Evolutionary conservation across 2,113 vertebrate genomes (phyloP).

Genomic region (Grantiella picta): DNA sequence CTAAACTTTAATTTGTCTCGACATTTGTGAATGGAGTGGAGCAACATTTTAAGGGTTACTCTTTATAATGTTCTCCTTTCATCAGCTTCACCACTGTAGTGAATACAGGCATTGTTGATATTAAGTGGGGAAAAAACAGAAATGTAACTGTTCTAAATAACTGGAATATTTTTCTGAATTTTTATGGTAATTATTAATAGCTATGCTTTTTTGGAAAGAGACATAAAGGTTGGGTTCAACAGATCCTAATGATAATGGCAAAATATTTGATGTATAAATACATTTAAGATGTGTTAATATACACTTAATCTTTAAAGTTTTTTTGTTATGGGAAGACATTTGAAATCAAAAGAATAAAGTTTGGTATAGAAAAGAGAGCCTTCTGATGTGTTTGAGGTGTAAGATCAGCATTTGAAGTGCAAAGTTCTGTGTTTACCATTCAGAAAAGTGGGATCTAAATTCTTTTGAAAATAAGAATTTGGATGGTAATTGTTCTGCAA

Average conservation of each 20-base stretch:
- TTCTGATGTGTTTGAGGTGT: not conserved
- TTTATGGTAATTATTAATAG: conserved; percentile 58
- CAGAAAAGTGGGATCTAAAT: not conserved
- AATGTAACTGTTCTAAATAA: conserved; percentile 50
- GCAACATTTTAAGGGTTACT: conserved; percentile 19
- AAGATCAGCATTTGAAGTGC: not conserved
- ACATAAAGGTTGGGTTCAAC: not conserved
- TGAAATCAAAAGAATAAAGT: not conserved
- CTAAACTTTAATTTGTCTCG: not conserved
- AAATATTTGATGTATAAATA: not conserved
- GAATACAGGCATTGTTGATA: conserved; percentile 61
- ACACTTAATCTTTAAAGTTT: not conserved
- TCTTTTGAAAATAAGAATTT: not conserved
- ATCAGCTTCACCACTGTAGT: conserved; percentile 16
- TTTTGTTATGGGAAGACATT: not conserved
- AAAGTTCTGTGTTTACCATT: not conserved
- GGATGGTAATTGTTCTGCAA: not conserved
- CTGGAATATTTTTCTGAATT: conserved; percentile 59
- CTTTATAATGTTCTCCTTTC: conserved; percentile 41
- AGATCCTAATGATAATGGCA: not conserved
- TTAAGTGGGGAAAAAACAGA: conserved; percentile 30
- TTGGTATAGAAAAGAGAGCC: not conserved
- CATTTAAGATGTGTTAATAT: not conserved
- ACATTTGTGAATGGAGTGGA: conserved; percentile 23
- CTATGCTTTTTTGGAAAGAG: conserved; percentile 17